These are phyloP conservation scores for Tenebrosternarchus preto DNA, from an alignment of 2,113 vertebrate genomes.

Conservation along the genomic window DNA sequence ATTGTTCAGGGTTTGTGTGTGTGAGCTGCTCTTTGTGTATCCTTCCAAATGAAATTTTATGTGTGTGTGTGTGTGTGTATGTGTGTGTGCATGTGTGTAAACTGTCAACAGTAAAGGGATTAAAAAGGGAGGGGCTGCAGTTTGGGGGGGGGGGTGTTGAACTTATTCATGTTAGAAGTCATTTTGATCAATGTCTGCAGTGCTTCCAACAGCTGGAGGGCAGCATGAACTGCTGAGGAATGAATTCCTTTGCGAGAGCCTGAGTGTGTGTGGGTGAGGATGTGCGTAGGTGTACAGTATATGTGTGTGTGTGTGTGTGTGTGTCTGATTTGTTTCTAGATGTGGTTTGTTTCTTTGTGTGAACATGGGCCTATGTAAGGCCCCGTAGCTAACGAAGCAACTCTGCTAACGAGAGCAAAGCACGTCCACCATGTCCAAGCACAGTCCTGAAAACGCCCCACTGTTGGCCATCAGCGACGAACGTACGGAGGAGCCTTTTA, in stretches of 20 bases:
- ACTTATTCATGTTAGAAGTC: slow-evolving; percentile 78
- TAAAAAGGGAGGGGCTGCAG: slow-evolving; percentile 59
- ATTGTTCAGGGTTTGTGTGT: no score
- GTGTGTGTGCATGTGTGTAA: slow-evolving; percentile 31
- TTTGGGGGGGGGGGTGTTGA: slow-evolving; percentile 61
- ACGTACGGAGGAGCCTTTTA: background rate
- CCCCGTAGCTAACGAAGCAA: slow-evolving; percentile 62
- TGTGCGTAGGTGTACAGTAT: slow-evolving; percentile 35
- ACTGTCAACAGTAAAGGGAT: slow-evolving; percentile 66
- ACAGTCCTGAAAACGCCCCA: background rate
- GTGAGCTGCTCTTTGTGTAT: no score
- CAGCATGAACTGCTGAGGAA: slow-evolving; percentile 74
- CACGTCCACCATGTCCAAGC: slow-evolving; percentile 42
- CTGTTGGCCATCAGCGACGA: background rate
- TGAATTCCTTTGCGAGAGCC: slow-evolving; percentile 69
- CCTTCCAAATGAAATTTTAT: no score
- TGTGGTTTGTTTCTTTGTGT: slow-evolving; percentile 44
- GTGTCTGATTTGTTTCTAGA: no score
- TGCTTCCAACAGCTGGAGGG: slow-evolving; percentile 73
- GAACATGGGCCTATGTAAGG: slow-evolving; percentile 49
- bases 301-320: slow-evolving; percentile 38
- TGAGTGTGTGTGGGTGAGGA: slow-evolving; percentile 46
- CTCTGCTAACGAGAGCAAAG: slow-evolving; percentile 57
- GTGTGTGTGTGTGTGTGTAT: background rate
- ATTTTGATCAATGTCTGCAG: slow-evolving; percentile 80